Evolutionary conservation across 1,140 invertebrate genomes (phyloP), one percentile per base, ranked within the genome.

Genomic region (Halotydeus destructor): DNA sequence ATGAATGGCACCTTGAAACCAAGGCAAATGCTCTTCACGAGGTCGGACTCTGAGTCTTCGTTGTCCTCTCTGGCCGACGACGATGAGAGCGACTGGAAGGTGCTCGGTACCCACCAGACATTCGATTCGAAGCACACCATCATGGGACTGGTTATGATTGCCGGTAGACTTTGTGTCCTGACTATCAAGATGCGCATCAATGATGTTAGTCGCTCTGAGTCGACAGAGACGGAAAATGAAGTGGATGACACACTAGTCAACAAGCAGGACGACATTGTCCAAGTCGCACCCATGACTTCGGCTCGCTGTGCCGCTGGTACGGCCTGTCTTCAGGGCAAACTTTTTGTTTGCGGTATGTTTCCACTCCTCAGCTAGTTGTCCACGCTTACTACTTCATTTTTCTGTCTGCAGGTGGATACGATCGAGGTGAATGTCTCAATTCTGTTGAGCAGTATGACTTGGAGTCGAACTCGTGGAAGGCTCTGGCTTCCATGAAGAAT

Each of bases 391-490:
- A 36, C 18, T 43, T 25, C 19, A 33, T 45, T 32, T 47, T 49
- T 45, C 49, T 56, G 12, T 54, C 62, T 57, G 52, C 55, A 74
- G 77, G 78, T 57, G 81, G 82, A 6, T 85, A 86, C 58, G 78
- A 85, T 57, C 65, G 81, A 32, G 76, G 74, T 14, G 78, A 85
- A 56, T 84, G 79, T 55, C 60, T 86, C 32, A 70, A 69, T 40
- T 66, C 67, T 12, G 76, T 74, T 1, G 81, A 84, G 60, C 64
- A 67, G 16, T 85, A 78, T 58, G 65, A 76, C 52, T 68, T 74
- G 3, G 59, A 62, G 27, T 62, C 57, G 4, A 83, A 82, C 55
- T 61, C 55, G 23, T 84, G 80, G 79, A 58, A 62, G 22, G 52
- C 59, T 3, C 54, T 78, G 47, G 64, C 72, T 0, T 58, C 68